Percentiles rank a stretch among this genome's conserved stretches.
Conservation (phyloP, 2,113 vertebrate species). For the Callospermophilus lateralis region DNA sequence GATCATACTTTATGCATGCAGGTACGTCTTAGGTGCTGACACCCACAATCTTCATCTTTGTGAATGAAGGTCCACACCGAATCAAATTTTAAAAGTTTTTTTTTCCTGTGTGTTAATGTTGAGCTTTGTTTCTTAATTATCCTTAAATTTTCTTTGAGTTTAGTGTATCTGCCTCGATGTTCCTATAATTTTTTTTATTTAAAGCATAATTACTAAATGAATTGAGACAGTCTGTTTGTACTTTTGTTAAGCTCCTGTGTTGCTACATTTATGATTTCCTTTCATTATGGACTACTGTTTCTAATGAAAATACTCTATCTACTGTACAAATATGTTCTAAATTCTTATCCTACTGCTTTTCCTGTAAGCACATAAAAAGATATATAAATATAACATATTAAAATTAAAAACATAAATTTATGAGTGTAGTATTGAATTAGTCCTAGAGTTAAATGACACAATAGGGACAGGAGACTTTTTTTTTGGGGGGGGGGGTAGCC, state of each 20-base stretch:
- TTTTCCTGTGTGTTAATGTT: not conserved
- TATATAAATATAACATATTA: not conserved
- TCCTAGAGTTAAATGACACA: not conserved
- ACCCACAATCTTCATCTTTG: not conserved
- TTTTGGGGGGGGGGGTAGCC: not conserved
- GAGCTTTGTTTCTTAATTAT: conserved; percentile 36
- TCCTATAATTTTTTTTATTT: not conserved
- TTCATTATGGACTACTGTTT: not conserved
- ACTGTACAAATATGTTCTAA: not conserved
- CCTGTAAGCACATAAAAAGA: not conserved
- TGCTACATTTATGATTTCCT: not conserved
- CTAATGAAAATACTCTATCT: not conserved
- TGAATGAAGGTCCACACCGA: not conserved
- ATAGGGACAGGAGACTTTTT: not conserved
- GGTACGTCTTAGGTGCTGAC: too few relatives aligned
- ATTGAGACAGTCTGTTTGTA: not conserved
- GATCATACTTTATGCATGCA: not conserved
- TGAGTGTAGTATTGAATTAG: not conserved
- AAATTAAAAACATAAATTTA: not conserved
- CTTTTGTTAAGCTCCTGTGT: not conserved
- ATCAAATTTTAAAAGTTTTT: not conserved
- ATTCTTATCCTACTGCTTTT: not conserved
- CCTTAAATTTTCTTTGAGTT: not conserved
- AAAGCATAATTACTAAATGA: conserved; percentile 21
- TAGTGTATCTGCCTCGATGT: not conserved